phyloP scores from a whole-genome alignment of 1,140 invertebrate genomes.

The Cephus cinctus region DNA sequence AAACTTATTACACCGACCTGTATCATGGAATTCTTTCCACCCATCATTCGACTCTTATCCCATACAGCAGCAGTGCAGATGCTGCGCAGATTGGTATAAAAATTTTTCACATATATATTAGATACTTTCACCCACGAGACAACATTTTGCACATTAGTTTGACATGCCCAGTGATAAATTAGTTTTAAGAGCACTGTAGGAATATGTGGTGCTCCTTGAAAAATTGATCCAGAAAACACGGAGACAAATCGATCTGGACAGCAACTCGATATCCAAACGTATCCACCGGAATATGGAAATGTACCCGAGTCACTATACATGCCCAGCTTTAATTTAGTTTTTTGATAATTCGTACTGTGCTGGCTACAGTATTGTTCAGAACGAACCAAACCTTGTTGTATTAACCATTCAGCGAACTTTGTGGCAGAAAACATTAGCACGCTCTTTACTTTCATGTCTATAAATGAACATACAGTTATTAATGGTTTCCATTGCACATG shows the following conservation, averaged over 20 bases:
- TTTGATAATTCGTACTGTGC: constrained; percentile 55
- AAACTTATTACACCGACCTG: constrained; percentile 82
- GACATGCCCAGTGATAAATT: constrained; percentile 88
- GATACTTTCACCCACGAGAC: constrained; percentile 85
- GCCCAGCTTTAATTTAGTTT: constrained; percentile 70
- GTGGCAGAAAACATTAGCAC: constrained; percentile 75
- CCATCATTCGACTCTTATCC: constrained; percentile 70
- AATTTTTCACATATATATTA: constrained; percentile 72
- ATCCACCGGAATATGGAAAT: constrained; percentile 83
- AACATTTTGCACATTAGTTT: constrained; percentile 84
- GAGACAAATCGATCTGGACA: constrained; percentile 81
- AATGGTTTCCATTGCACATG: neutral
- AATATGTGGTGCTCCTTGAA: constrained; percentile 78
- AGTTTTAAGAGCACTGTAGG: constrained; percentile 79
- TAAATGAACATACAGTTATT: constrained; percentile 17
- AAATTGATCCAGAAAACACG: constrained; percentile 82
- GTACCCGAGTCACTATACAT: constrained; percentile 82
- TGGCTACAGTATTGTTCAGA: constrained; percentile 74
- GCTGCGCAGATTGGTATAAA: constrained; percentile 76
- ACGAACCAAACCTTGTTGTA: constrained; percentile 76
- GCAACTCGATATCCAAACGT: constrained; percentile 86
- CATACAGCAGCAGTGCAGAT: constrained; percentile 77
- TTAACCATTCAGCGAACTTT: constrained; percentile 86
- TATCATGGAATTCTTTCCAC: constrained; percentile 60
- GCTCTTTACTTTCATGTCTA: constrained; percentile 70